Base-by-base conservation (phyloP, 2,888 invertebrate species). In the Scaptomyza caliginosa region DNA sequence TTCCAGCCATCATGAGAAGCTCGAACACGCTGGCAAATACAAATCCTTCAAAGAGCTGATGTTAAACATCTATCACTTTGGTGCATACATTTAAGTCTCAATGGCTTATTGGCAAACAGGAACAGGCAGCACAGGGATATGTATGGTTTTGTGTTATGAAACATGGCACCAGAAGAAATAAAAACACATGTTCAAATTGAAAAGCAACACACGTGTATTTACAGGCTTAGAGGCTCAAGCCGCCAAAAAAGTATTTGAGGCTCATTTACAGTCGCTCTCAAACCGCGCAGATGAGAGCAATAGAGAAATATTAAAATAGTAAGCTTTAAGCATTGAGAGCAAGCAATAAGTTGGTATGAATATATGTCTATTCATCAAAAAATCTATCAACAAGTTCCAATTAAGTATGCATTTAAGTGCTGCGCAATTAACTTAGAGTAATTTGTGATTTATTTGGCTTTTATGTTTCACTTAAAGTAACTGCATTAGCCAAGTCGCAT, bases 71-170 rank as follows among this genome's bases (percentile, higher is more conserved):
- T 68, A 57, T 58, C 65, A 62, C 51, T 51, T 48, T 55, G 58
- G 50, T 71, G 51, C 77, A 76, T 77, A 83, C 66, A 83, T 80
- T 83, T 81, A 73, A 70, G 84, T 80, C 86, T 86, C 84, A 80
- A 77, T 77, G 84, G 86, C 77, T 86, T 80, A 83, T 54, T 52
- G 68, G 45, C 46, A 58, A 58, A 58, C 39, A 19, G 13, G 13
- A 6, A 36, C 42, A 6, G 21, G 28, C 30, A 17, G 16, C 46
- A 23, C 10, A 24, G 42, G n/a, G 34, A 46, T 11, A 32, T 8
- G 10, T 4, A 45, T 21, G 13, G 49, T 39, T 38, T 38, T 65
- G 39, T 26, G 11, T 21, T 64, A 34, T 39, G 51, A 52, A 49
- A 36, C 48, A 50, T 28, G 42, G 46, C 30, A 45, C 62, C 43